Base-by-base conservation (phyloP, 2,113 vertebrate species). In the Prunella fulvescens region DNA sequence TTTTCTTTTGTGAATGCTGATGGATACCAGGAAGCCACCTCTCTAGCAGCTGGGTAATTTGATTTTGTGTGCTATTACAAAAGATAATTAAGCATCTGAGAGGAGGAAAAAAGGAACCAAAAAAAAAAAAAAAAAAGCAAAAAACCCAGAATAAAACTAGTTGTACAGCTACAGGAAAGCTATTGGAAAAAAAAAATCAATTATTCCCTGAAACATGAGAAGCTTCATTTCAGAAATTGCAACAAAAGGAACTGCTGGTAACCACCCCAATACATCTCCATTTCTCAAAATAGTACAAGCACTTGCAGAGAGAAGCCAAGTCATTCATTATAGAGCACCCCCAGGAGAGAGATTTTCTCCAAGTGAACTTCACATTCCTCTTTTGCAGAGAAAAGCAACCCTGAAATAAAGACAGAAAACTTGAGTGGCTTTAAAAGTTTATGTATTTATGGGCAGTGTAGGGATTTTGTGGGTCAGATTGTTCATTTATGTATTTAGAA, bases 261-360 rank as follows among this genome's bases (percentile, higher is more conserved):
- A 96, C 74, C 81, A 91, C 93, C 61, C 90, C 90, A 79, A 72
- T 97, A 40, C 93, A 93, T 94, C 95, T 94, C 90, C 91, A 95
- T 95, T 97, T 97, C 97, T 97, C 80, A 97, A 97, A 98, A 98
- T 94, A 98, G 91, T 79, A 88, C 85, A 96, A 88, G 71, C 84
- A 88, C 85, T 96, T 94, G 81, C 88, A 96, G 84, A 93, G 83
- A 95, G 94, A 84, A 96, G 90, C 90, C 84, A 95, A 97, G 88
- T 94, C 85, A 97, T 97, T 97, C 95, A 95, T 97, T 98, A 97
- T 69, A 74, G 93, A 98, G 94, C 60, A 61, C 45, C 97, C 95
- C 62, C 47, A 97, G 97, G 97, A 93, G 92, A 83, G 91, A 87
- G 79, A 96, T 97, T 97, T 97, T 94, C 90, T 97, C 79, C 82